phyloP scores from a whole-genome alignment of 2,888 invertebrate genomes.

The Mimachlamys varia region DNA sequence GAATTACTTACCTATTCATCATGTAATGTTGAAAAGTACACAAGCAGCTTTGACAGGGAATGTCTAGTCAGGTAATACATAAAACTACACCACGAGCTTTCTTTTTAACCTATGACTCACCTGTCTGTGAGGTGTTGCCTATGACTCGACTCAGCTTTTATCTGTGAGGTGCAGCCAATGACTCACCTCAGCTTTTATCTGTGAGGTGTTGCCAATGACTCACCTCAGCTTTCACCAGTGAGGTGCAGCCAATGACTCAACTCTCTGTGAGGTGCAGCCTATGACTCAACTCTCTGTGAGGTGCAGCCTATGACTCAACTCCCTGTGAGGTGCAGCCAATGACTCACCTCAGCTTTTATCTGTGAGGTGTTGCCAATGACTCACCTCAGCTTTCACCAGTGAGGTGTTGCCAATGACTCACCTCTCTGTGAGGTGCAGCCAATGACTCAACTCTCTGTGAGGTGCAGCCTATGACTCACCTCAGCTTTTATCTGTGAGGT shows the following conservation, averaged over 20 bases:
- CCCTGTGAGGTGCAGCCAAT: slow-evolving; percentile 87
- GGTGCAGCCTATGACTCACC: no score
- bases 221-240: not conserved
- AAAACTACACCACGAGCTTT: not conserved
- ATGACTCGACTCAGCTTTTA: no score
- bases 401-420: slow-evolving; percentile 88
- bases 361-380: not conserved
- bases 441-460: no score
- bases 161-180: not conserved
- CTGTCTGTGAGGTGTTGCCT: no score
- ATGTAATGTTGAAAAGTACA: no score
- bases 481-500: no score
- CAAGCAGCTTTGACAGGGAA: no score
- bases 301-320: slow-evolving; percentile 82
- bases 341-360: no score
- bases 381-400: slow-evolving; percentile 87
- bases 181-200: slow-evolving; percentile 87
- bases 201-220: slow-evolving; percentile 88
- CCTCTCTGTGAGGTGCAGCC: no score
- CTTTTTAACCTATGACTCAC: no score
- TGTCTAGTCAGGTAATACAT: no score
- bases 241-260: not conserved
- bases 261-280: slow-evolving; percentile 84
- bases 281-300: slow-evolving; percentile 83
- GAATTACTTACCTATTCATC: no score